Evolutionary conservation across 2,888 invertebrate genomes (phyloP), one percentile per base, ranked within the genome.

Genomic region (Gymnocheta viridis): DNA sequence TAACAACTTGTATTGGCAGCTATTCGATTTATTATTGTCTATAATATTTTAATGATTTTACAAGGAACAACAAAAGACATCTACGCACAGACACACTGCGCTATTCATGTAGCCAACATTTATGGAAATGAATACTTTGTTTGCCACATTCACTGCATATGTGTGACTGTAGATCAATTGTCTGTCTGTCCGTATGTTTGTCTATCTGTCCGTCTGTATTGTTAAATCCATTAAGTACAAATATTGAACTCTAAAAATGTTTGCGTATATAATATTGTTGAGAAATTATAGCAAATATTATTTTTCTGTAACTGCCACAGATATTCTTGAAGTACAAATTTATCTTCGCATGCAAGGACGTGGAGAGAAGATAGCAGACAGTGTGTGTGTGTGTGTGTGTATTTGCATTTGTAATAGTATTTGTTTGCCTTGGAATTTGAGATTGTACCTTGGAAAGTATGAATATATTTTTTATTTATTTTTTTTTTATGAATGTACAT

Each of bases 1-100:
- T 51, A 73, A 51, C 80, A 81, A 51, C 60, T 81, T 81, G 80
- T 67, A 67, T 74, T 81, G 80, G 32, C 73, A 81, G 66, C 51
- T 67, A 60, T 74, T 67, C 80, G 66, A 73, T 80, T 81, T 74
- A 81, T 81, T 79, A 79, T 79, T 79, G 54, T 79, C 62, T 70
- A 70, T 47, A 79, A 79, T 79, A 79, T 64, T 73, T 73, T 73
- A 73, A 73, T 80, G 73, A 80, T 80, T 70, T 70, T 35, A 44
- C 44, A 77, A 2, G 10, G 24, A 51, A 22, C 27, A 69, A 69
- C 4, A 67, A 51, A 17, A 7, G 2, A 14, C 7, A 49, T 7
- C 24, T 22, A 35, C 17, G 7, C 38, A 19, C 3, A 17, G 24
- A 41, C 19, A 44, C 9, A 44, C 9, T 38, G 0, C 2, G 9